phyloP scores from a whole-genome alignment of 2,113 vertebrate genomes.

The Notiomystis cincta region DNA sequence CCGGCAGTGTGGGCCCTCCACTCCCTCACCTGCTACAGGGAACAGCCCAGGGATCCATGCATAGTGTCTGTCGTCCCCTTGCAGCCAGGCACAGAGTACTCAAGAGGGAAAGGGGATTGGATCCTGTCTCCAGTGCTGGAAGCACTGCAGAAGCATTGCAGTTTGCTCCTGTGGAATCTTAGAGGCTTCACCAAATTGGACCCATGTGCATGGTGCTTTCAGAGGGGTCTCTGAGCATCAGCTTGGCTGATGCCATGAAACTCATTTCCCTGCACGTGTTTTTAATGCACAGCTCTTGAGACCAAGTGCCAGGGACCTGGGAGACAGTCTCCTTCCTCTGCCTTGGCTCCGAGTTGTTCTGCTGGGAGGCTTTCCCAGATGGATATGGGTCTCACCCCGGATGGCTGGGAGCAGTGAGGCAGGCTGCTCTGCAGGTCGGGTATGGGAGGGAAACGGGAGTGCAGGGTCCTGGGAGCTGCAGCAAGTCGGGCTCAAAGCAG shows the following conservation, averaged over 20 bases:
- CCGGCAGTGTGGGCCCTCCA: neutral
- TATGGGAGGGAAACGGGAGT: neutral
- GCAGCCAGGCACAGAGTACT: fast-evolving
- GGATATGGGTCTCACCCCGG: neutral
- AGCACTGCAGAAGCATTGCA: neutral
- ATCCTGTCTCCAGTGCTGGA: neutral
- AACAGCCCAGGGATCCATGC: neutral
- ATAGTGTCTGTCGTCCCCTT: fast-evolving
- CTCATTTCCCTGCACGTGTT: neutral
- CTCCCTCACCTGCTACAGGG: neutral
- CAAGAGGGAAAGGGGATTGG: fast-evolving
- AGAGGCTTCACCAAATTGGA: neutral
- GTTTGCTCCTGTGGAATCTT: neutral
- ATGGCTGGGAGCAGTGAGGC: neutral
- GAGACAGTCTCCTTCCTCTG: neutral
- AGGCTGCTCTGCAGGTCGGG: neutral
- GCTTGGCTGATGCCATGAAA: neutral
- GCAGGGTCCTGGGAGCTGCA: fast-evolving
- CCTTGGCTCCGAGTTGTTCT: neutral
- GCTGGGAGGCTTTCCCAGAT: neutral
- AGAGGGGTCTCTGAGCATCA: neutral
- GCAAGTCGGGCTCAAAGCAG: neutral
- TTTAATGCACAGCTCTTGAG: neutral
- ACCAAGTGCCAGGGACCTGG: neutral
- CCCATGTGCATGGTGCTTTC: fast-evolving